phyloP scores from a whole-genome alignment of 1,140 invertebrate species.

The Bombus pascuorum region DNA sequence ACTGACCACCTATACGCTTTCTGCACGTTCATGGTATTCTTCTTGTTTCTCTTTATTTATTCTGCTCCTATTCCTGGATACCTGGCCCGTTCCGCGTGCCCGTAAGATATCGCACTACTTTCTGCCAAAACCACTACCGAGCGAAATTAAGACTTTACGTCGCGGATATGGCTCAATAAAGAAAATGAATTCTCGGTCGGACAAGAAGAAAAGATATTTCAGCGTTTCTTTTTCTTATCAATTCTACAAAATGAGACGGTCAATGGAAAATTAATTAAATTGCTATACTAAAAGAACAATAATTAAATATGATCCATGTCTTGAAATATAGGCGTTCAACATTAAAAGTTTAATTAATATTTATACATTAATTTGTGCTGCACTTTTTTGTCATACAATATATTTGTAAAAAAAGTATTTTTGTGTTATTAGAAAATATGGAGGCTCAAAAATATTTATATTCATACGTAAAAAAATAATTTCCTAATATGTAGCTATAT shows the following conservation, averaged over 20 bases:
- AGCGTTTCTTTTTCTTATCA: not conserved
- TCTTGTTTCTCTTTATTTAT: constrained; percentile 54
- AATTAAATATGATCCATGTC: too few relatives aligned
- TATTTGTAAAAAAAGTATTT: not conserved
- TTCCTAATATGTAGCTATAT: too few relatives aligned
- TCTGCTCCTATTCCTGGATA: not conserved
- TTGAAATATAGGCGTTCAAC: too few relatives aligned
- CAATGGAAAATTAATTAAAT: not conserved
- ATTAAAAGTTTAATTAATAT: too few relatives aligned
- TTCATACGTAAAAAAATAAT: too few relatives aligned
- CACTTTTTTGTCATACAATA: not conserved
- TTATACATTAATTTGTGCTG: too few relatives aligned
- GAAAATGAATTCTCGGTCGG: not conserved
- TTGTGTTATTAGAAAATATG: not conserved
- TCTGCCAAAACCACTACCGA: constrained; percentile 5
- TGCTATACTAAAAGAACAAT: too few relatives aligned
- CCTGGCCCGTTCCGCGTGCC: not conserved
- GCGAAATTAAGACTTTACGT: constrained; percentile 23
- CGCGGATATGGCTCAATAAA: not conserved
- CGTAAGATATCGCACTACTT: constrained; percentile 21
- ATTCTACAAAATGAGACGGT: not conserved
- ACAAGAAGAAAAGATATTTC: not conserved
- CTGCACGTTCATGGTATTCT: constrained; percentile 35
- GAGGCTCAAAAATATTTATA: not conserved
- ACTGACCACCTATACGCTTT: constrained; percentile 36